Percentiles rank a stretch among this genome's conserved stretches.
These are phyloP conservation scores for Montipora cactus DNA, from an alignment of 64 coral and sea anemone genomes.

Conservation along the genomic window DNA sequence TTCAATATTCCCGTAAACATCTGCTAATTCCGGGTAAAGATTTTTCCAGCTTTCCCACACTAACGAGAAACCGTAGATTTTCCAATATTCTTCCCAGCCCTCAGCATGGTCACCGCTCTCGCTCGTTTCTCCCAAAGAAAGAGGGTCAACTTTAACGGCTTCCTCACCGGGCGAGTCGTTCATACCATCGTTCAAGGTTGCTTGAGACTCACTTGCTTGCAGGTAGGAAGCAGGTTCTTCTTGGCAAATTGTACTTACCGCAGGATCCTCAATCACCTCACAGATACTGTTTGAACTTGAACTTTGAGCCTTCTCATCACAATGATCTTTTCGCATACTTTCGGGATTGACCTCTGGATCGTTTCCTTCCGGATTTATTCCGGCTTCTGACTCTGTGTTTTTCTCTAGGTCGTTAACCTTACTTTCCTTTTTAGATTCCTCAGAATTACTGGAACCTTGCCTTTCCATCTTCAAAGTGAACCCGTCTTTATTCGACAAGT, in stretches of 20 bases:
- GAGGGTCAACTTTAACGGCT: neutral
- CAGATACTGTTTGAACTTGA: neutral
- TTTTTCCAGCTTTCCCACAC: constrained; percentile 90
- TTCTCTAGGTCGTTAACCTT: neutral
- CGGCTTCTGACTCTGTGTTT: neutral
- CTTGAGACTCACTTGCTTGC: neutral
- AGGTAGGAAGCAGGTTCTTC: neutral
- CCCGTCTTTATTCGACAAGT: neutral
- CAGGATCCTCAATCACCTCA: neutral
- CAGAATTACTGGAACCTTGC: neutral
- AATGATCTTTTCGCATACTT: neutral
- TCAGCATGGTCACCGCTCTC: neutral
- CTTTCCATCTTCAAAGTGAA: neutral
- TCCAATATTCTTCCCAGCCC: constrained; percentile 92
- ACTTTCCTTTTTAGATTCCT: neutral
- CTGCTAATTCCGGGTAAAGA: constrained; percentile 25
- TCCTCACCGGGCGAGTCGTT: neutral
- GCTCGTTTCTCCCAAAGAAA: neutral
- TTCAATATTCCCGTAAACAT: neutral
- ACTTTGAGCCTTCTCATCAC: neutral
- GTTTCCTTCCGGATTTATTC: neutral
- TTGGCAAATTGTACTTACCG: neutral
- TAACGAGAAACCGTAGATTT: constrained; percentile 80
- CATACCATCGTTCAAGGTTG: neutral
- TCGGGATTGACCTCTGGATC: neutral